These are phyloP conservation scores for Palythoa heliodiscus DNA, from an alignment of 92 coral and sea anemone genomes.

Conservation along the genomic window DNA sequence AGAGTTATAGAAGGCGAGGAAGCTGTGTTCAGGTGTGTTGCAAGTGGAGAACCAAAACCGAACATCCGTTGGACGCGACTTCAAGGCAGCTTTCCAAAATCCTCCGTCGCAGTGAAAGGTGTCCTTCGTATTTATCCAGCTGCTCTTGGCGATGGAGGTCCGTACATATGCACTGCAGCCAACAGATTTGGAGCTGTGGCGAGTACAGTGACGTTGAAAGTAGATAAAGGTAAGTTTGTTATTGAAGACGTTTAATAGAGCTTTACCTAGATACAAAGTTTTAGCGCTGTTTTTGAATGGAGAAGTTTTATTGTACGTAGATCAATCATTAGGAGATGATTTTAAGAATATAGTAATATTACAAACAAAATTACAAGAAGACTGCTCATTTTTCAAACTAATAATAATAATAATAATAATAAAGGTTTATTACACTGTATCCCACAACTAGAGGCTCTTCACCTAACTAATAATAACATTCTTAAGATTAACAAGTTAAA, in stretches of 20 bases:
- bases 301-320: too few relatives aligned
- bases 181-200: slow-evolving; percentile 84
- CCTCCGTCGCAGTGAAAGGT: slow-evolving; percentile 68
- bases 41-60: slow-evolving; percentile 80
- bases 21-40: slow-evolving; percentile 78
- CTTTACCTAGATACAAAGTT: neutral
- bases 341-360: too few relatives aligned
- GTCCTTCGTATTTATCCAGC: slow-evolving; percentile 68
- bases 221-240: slow-evolving; percentile 75
- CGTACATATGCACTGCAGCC: slow-evolving; percentile 84
- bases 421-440: too few relatives aligned
- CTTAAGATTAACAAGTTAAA: too few relatives aligned
- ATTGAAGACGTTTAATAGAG: neutral
- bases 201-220: slow-evolving; percentile 57
- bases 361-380: too few relatives aligned
- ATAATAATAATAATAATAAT: too few relatives aligned
- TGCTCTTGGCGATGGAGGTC: slow-evolving; percentile 69
- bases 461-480: too few relatives aligned
- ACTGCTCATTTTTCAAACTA: too few relatives aligned
- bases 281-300: neutral
- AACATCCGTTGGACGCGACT: slow-evolving; percentile 77
- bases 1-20: slow-evolving; percentile 78
- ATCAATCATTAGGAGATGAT: too few relatives aligned
- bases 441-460: too few relatives aligned
- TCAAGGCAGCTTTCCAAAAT: slow-evolving; percentile 66